A percentile compares a stretch with the other conserved stretches of the same genome.
Conservation (phyloP, 1,140 invertebrate genomes). For the Trialeurodes vaporariorum region DNA sequence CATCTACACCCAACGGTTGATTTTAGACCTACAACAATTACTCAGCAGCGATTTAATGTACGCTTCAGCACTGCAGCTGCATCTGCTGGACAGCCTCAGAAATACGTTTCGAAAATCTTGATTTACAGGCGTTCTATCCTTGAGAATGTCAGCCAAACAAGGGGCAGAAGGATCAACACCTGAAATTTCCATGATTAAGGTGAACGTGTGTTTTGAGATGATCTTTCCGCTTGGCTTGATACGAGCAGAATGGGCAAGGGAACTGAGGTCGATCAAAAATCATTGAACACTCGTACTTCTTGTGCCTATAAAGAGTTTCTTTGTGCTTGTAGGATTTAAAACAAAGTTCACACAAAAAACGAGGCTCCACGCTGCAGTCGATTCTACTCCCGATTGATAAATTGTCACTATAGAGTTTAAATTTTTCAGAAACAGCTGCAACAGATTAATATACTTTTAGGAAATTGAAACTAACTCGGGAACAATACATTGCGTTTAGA, state of each 20-base stretch:
- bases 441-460: background rate
- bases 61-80: no score
- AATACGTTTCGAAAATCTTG: no score
- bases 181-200: conserved; percentile 13
- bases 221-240: conserved; percentile 33
- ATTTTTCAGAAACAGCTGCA: background rate
- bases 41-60: no score
- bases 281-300: conserved; percentile 42
- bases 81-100: no score
- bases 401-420: background rate
- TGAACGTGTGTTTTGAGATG: conserved; percentile 34
- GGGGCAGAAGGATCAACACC: no score
- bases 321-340: conserved; percentile 33
- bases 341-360: conserved; percentile 51
- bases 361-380: conserved; percentile 51
- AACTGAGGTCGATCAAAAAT: conserved; percentile 34
- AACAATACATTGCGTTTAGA: no score
- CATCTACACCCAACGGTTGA: no score
- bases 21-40: no score
- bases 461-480: no score
- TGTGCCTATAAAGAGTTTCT: conserved; percentile 35
- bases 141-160: no score
- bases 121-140: no score
- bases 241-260: conserved; percentile 37
- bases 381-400: background rate